These are phyloP conservation scores for Anastatus disparis DNA, from an alignment of 1,140 invertebrate genomes.

Conservation along the genomic window DNA sequence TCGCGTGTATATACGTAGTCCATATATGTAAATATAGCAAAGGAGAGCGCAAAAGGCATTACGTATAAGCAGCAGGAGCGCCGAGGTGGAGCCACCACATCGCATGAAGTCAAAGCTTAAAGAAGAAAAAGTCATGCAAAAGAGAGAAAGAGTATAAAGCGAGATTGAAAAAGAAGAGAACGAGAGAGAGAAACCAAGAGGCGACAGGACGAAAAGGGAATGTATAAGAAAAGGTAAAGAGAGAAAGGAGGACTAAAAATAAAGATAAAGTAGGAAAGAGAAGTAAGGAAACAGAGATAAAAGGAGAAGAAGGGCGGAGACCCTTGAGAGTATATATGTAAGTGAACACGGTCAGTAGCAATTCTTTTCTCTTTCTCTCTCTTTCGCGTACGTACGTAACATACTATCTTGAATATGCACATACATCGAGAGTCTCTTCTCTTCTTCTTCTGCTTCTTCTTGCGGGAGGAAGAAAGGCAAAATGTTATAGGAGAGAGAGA, in stretches of 20 bases:
- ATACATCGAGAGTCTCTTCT: conserved; percentile 63
- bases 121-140: no score
- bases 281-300: not conserved
- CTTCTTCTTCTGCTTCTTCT: not conserved
- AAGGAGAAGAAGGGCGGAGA: conserved; percentile 39
- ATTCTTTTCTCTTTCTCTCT: no score
- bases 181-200: conserved; percentile 3
- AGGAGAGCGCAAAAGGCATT: no score
- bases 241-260: conserved; percentile 19
- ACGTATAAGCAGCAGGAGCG: no score
- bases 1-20: conserved; percentile 43
- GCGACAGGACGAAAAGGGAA: conserved; percentile 6
- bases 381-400: conserved; percentile 63
- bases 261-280: conserved; percentile 8
- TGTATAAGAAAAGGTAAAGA: conserved; percentile 22
- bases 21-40: conserved; percentile 68
- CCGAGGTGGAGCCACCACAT: not conserved
- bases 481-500: no score
- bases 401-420: conserved; percentile 68
- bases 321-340: conserved; percentile 35
- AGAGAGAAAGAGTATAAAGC: conserved; percentile 19
- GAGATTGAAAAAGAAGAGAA: not conserved
- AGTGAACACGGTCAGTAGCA: conserved; percentile 54
- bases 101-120: not conserved
- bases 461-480: conserved; percentile 27